These are phyloP conservation scores for Pterostichus madidus DNA, from an alignment of 2,888 invertebrate species.

Conservation along the genomic window DNA sequence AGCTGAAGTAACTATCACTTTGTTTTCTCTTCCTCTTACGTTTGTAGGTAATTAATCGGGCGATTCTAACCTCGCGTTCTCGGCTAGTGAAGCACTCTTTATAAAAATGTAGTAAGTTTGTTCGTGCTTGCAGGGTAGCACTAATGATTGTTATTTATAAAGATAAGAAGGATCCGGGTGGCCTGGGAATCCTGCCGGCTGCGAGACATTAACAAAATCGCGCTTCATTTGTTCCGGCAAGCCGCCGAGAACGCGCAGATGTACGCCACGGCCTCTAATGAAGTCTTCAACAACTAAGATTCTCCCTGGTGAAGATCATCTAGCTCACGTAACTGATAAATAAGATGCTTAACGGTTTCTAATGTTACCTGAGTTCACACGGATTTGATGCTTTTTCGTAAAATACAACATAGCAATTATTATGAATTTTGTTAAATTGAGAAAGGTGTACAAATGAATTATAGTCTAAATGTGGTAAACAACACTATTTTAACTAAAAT, in stretches of 20 bases:
- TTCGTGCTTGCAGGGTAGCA: constrained; percentile 57
- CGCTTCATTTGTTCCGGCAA: constrained; percentile 64
- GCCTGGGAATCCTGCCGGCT: constrained; percentile 61
- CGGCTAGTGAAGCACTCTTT: constrained; percentile 27
- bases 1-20: not conserved
- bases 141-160: constrained; percentile 76
- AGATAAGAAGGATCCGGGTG: constrained; percentile 70
- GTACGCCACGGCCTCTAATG: constrained; percentile 26
- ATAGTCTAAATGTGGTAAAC: too few relatives aligned
- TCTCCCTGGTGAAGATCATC: not conserved
- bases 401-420: too few relatives aligned
- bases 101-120: constrained; percentile 52
- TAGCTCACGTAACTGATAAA: not conserved
- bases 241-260: constrained; percentile 41
- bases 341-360: not conserved
- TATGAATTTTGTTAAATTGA: too few relatives aligned
- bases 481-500: too few relatives aligned
- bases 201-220: constrained; percentile 66
- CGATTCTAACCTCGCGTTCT: constrained; percentile 13
- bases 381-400: not conserved
- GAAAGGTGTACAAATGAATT: too few relatives aligned
- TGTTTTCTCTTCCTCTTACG: constrained; percentile 5
- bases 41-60: constrained; percentile 23
- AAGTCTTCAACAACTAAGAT: constrained; percentile 30
- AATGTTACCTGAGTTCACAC: too few relatives aligned